Evolutionary conservation across 2,888 invertebrate species (phyloP).

Genomic region (Eutolmus rufibarbis): DNA sequence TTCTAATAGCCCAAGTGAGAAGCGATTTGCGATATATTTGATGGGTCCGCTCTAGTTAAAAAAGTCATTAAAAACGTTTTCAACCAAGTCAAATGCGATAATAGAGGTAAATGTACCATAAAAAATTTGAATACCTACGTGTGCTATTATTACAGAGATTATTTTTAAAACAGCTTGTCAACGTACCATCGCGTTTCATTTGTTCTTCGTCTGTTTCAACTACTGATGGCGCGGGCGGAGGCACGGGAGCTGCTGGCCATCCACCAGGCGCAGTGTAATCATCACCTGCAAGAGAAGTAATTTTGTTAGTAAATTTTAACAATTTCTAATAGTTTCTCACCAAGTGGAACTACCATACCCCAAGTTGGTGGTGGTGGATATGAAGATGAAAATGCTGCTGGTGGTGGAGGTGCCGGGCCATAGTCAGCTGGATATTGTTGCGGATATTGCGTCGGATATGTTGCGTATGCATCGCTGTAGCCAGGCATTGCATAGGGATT

Average conservation of each 20-base stretch:
- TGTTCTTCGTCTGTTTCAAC: constrained; percentile 48
- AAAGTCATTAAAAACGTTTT: constrained; percentile 32
- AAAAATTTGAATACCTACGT: constrained; percentile 28
- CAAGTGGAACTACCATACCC: constrained; percentile 50
- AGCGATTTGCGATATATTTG: constrained; percentile 14
- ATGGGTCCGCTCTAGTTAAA: constrained; percentile 40
- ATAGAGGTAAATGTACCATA: constrained; percentile 17
- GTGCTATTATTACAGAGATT: constrained; percentile 12
- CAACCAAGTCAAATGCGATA: constrained; percentile 16
- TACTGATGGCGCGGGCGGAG: constrained; percentile 40
- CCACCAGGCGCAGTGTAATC: constrained; percentile 41
- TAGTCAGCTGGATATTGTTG: constrained; percentile 54
- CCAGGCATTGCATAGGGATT: constrained; percentile 42
- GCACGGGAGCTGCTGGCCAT: constrained; percentile 42
- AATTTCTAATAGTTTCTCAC: neutral
- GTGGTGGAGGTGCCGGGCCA: constrained; percentile 48
- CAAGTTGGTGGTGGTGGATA: constrained; percentile 57
- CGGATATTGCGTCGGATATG: constrained; percentile 37
- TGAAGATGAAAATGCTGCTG: constrained; percentile 53
- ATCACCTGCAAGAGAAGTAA: constrained; percentile 20
- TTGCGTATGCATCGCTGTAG: constrained; percentile 3
- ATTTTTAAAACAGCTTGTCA: constrained; percentile 19
- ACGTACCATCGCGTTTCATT: constrained; percentile 60
- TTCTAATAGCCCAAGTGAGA: constrained; percentile 32
- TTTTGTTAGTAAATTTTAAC: neutral